phyloP scores from a whole-genome alignment of 2,888 invertebrate species.

The Acanthosoma haemorrhoidale region DNA sequence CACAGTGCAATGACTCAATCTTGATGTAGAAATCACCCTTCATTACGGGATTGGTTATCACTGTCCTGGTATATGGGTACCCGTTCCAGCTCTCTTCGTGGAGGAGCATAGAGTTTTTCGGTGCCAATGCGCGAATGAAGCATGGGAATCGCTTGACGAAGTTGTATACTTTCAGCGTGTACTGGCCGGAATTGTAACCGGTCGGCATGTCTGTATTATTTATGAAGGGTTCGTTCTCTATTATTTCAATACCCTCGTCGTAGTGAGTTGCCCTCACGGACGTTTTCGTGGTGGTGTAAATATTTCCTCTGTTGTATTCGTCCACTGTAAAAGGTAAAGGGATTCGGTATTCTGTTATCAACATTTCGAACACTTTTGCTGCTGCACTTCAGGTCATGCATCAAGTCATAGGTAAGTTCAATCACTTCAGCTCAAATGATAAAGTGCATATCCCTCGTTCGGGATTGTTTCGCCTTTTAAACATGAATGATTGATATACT shows the following conservation, averaged over 20 bases:
- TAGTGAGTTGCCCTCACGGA: slow-evolving; percentile 64
- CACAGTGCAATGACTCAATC: slow-evolving; percentile 91
- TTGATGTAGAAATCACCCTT: slow-evolving; percentile 88
- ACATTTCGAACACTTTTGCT: too few species aligned
- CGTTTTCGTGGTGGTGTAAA: slow-evolving; percentile 87
- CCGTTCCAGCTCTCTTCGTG: slow-evolving; percentile 99
- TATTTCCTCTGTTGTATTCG: slow-evolving; percentile 91
- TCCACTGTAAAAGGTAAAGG: slow-evolving; percentile 92
- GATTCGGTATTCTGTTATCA: slow-evolving; percentile 57
- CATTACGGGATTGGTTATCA: slow-evolving; percentile 86
- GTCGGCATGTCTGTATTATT: slow-evolving; percentile 80
- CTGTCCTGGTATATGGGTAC: slow-evolving; percentile 96
- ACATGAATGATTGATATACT: too few species aligned
- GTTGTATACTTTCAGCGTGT: slow-evolving; percentile 99
- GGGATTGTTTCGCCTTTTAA: too few species aligned
- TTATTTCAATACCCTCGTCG: slow-evolving; percentile 68
- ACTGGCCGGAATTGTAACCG: slow-evolving; percentile 88
- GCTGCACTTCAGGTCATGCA: too few species aligned
- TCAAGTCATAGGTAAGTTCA: too few species aligned
- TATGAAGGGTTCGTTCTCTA: slow-evolving; percentile 95
- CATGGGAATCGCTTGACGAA: slow-evolving; percentile 81
- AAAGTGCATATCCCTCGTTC: too few species aligned
- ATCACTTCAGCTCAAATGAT: too few species aligned
- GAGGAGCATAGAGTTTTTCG: slow-evolving; percentile 91
- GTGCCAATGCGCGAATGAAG: slow-evolving; percentile 85